Evolutionary conservation across 2,888 invertebrate species (phyloP).

Genomic region (Torymus aiolomorphi): DNA sequence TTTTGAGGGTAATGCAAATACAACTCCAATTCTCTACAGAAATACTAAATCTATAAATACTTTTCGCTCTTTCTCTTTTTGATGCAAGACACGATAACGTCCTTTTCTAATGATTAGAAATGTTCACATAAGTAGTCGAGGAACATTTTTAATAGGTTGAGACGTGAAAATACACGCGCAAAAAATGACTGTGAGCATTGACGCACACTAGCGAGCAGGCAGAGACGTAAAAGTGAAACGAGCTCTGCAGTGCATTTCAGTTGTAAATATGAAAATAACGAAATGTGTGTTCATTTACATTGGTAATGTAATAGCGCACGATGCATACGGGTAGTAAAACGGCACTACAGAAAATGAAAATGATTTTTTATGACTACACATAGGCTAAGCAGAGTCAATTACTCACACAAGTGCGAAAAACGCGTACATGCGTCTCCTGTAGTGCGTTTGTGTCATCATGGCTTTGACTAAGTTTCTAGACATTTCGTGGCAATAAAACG

Average conservation of each 20-base stretch:
- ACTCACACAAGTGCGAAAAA: not conserved
- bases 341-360: slow-evolving; percentile 31
- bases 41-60: no score
- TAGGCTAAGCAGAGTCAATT: not conserved
- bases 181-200: no score
- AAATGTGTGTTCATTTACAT: slow-evolving; percentile 49
- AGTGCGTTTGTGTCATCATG: slow-evolving; percentile 38
- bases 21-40: no score
- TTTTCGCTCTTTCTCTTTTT: no score
- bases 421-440: no score
- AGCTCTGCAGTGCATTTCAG: not conserved
- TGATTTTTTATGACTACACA: slow-evolving; percentile 44
- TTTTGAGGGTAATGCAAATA: no score
- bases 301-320: slow-evolving; percentile 42
- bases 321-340: slow-evolving; percentile 29
- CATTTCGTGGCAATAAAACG: slow-evolving; percentile 9
- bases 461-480: slow-evolving; percentile 43
- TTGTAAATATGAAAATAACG: slow-evolving; percentile 41
- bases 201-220: not conserved
- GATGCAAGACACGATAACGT: no score
- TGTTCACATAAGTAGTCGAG: no score
- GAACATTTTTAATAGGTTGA: no score
- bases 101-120: no score
- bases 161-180: no score
- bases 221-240: slow-evolving; percentile 13